Conservation (phyloP, 2,888 invertebrate genomes). For the Eupithecia tripunctaria region DNA sequence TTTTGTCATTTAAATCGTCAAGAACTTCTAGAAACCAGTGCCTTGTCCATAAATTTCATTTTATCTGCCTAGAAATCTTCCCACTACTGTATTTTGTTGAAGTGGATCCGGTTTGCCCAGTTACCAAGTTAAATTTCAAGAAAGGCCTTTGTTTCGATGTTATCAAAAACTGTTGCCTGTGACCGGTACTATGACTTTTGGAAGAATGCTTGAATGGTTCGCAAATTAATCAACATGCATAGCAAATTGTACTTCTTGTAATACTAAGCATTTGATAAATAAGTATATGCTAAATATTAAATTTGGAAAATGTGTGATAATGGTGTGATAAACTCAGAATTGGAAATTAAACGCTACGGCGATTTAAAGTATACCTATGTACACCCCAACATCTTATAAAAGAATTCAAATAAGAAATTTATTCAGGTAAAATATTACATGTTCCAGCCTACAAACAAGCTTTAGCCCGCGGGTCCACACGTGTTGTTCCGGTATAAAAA, state of each 20-base stretch:
- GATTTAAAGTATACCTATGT: background rate
- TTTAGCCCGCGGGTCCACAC: background rate
- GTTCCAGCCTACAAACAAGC: background rate
- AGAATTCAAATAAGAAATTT: background rate
- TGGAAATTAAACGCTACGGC: background rate
- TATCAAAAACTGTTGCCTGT: constrained; percentile 13
- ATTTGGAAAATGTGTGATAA: background rate
- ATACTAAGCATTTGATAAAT: background rate
- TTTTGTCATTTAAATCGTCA: constrained; percentile 38
- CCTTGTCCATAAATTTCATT: constrained; percentile 39
- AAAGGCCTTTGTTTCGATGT: constrained; percentile 27
- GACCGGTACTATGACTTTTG: background rate
- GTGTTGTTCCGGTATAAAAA: no score
- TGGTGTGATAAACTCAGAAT: background rate
- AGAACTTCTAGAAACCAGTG: constrained; percentile 57
- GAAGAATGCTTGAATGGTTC: background rate
- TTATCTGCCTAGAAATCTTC: constrained; percentile 42
- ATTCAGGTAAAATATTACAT: background rate
- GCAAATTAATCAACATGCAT: background rate
- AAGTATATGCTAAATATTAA: background rate
- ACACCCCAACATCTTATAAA: no score
- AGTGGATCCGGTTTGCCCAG: constrained; percentile 34
- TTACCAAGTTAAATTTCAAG: constrained; percentile 14
- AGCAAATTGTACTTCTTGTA: background rate
- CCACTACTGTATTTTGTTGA: constrained; percentile 35